Base-by-base conservation (phyloP, 2,113 vertebrate genomes). In the Rhabdomys dilectus region DNA sequence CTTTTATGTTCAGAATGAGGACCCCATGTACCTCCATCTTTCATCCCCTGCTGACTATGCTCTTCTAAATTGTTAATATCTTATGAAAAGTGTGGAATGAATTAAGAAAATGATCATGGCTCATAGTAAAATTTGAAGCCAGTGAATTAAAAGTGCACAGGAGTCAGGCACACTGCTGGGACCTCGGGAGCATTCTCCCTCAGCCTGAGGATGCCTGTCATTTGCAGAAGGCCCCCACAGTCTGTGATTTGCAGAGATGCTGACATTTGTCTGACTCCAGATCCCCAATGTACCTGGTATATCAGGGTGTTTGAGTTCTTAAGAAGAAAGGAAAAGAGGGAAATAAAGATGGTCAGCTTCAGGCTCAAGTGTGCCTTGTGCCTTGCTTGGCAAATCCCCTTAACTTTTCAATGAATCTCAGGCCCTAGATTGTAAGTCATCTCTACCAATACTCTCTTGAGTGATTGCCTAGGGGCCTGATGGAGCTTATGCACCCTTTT, bases 351-450 rank as follows among this genome's bases (percentile, higher is more conserved):
- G 36, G 87, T 75, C 66, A 21, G 48, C 75, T 96, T 93, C 70
- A 31, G 91, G 88, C 64, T 97, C 39, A 91, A 91, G 93, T 31
- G 53, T 93, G 26, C 0, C 77, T 94, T 58, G 53, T 93, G 26
- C 0, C 77, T 95, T 58, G 53, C 76, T 96, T 93, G 3, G 12
- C 75, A 72, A 91, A 95, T 92, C 93, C 91, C 95, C 93, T 92
- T 91, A 94, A 39, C 94, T 96, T 92, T 86, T 51, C 72, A 60
- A 82, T 66, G 86, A 96, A 77, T 68, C 29, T 80, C 16, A 60
- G 22, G 64, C 95, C 62, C 48, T 87, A 72, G 86, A 73, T 72
- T 96, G 24, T 95, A 95, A 97, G 76, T 91, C 56, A 95, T 89
- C 88, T 96, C 60, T 89, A 62, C 64, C 77, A 82, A 92, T 8